Evolutionary conservation across 2,113 vertebrate species (phyloP), one percentile per base, ranked within the genome.

Genomic region (Syngnathus floridae): DNA sequence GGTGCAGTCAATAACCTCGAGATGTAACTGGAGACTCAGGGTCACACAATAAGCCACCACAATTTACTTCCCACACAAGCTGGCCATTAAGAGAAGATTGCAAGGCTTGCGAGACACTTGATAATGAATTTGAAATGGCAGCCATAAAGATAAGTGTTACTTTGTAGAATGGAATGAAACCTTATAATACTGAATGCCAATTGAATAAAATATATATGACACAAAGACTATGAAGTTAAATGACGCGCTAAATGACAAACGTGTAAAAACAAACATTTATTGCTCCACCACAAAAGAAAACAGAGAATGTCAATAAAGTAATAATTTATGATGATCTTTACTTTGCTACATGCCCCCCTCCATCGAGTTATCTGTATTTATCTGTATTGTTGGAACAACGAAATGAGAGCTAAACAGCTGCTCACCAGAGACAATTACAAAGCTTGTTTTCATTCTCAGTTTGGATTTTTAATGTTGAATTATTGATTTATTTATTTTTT

Each of bases 1-100:
- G 75, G 73, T 80, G 73, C 43, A 77, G 83, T 89, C 86, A 81
- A 88, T 90, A 82, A 87, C 71, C 72, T 66, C 79, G 68, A 80
- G 76, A 78, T 82, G 72, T 79, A 78, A 81, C 82, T 73, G 66
- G 66, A 76, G 82, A 74, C 67, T 68, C 65, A 54, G 49, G 51
- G 46, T 75, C 74, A 19, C 61, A 61, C 46, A 77, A 72, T 40
- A 21, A 69, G 67, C 67, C 36, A 69, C 62, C 26, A 66, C 73
- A 73, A 64, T 72, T 63, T 60, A 21, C 72, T 69, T 77, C 75
- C 57, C 57, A 69, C 63, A 65, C 62, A 70, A 69, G 52, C 43
- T 56, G 36, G 63, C 76, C 72, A 82, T 86, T 86, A 84, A 67
- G 63, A 60, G 66, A 81, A 77, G 78, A 87, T 87, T 89, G 79